A percentile compares a stretch with the other conserved stretches of the same genome.
Evolutionary conservation across 1,140 invertebrate species (phyloP).

Genomic region (Habropoda laboriosa): DNA sequence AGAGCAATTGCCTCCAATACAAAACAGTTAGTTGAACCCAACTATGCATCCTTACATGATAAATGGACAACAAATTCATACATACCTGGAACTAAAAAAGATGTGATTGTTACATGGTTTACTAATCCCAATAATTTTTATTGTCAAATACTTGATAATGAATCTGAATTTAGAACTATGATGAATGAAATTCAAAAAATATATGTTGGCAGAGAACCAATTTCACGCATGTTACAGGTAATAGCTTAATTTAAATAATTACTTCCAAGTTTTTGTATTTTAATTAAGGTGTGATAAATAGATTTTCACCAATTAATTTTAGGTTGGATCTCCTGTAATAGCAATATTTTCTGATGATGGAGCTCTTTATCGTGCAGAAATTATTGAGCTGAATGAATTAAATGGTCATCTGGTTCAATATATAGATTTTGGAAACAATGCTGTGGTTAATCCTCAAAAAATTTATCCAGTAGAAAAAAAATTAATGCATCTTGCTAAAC

Average conservation of each 20-base stretch:
- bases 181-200: constrained; percentile 87
- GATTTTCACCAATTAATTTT: constrained; percentile 65
- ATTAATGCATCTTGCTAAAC: constrained; percentile 86
- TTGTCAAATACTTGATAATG: constrained; percentile 81
- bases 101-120: constrained; percentile 84
- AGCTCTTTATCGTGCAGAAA: constrained; percentile 86
- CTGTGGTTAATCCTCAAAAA: constrained; percentile 83
- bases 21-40: constrained; percentile 51
- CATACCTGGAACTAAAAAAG: constrained; percentile 68
- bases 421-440: constrained; percentile 89
- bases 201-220: constrained; percentile 83
- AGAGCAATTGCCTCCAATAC: not conserved
- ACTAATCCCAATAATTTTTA: constrained; percentile 87
- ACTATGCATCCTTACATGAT: constrained; percentile 76
- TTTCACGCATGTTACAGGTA: constrained; percentile 68
- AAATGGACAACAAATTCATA: constrained; percentile 74
- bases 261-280: constrained; percentile 14
- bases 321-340: constrained; percentile 84
- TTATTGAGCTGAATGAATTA: constrained; percentile 82
- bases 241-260: constrained; percentile 20
- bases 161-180: constrained; percentile 84
- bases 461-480: constrained; percentile 86
- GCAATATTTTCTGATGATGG: constrained; percentile 87
- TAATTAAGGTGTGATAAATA: constrained; percentile 12
- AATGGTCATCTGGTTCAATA: constrained; percentile 85